A percentile compares a stretch with the other conserved stretches of the same genome.
Evolutionary conservation across 2,113 vertebrate species (phyloP).

Genomic region (Saccopteryx bilineata): DNA sequence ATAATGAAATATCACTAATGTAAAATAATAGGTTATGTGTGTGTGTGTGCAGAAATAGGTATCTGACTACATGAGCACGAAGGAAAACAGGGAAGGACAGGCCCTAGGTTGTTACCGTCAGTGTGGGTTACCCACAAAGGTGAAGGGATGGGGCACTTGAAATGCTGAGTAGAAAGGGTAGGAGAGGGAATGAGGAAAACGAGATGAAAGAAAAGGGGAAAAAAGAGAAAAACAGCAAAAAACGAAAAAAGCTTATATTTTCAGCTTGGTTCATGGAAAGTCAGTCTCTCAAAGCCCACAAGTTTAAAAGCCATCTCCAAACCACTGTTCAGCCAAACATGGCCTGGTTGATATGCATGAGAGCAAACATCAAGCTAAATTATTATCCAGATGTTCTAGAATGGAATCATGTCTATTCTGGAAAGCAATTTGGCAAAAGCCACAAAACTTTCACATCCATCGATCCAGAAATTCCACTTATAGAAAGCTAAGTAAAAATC

Average conservation of each 20-base stretch:
- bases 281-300: background rate
- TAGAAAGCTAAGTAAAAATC: slow-evolving; percentile 8
- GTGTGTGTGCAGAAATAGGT: background rate
- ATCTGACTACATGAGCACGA: background rate
- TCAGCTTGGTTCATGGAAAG: background rate
- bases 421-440: slow-evolving; percentile 22
- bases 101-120: background rate
- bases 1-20: background rate
- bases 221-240: background rate
- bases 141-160: background rate
- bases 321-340: background rate
- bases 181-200: background rate
- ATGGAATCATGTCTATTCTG: background rate
- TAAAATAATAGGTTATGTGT: background rate
- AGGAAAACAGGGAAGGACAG: background rate
- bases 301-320: slow-evolving; percentile 21
- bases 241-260: background rate
- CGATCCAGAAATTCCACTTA: background rate
- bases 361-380: background rate
- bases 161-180: background rate
- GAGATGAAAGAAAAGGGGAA: background rate
- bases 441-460: slow-evolving; percentile 7
- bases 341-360: background rate
- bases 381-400: background rate
- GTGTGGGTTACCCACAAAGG: background rate